Conservation (phyloP, 2,113 vertebrate species). For the Mohoua ochrocephala region DNA sequence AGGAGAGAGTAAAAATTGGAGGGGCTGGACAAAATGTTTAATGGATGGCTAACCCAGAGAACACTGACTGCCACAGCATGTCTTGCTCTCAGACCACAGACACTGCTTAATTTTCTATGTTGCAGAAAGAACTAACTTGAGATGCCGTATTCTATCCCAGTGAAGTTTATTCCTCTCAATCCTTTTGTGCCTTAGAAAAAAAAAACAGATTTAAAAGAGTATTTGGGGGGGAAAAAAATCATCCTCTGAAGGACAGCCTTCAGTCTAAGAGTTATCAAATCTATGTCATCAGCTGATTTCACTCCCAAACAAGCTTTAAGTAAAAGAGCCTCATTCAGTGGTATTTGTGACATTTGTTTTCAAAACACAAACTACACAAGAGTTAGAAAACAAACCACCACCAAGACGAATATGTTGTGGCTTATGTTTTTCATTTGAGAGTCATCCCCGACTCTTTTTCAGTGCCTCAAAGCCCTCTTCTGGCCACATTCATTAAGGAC, state of each 20-base stretch:
- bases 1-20: neutral
- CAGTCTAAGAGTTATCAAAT: neutral
- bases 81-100: neutral
- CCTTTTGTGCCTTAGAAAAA: neutral
- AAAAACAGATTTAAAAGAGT: neutral
- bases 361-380: neutral
- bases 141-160: neutral
- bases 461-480: constrained; percentile 13
- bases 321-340: neutral
- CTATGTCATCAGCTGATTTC: neutral
- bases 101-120: neutral
- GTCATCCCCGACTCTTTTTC: neutral
- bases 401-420: neutral
- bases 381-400: neutral
- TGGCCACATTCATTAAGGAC: neutral
- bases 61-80: neutral
- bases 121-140: neutral
- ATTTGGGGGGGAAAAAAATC: neutral
- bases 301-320: neutral
- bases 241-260: neutral
- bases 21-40: neutral
- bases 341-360: neutral
- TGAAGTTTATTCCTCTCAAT: neutral
- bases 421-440: neutral
- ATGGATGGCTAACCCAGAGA: neutral